These are phyloP conservation scores for Actinia equina DNA, from an alignment of 64 coral and sea anemone genomes.

Conservation along the genomic window DNA sequence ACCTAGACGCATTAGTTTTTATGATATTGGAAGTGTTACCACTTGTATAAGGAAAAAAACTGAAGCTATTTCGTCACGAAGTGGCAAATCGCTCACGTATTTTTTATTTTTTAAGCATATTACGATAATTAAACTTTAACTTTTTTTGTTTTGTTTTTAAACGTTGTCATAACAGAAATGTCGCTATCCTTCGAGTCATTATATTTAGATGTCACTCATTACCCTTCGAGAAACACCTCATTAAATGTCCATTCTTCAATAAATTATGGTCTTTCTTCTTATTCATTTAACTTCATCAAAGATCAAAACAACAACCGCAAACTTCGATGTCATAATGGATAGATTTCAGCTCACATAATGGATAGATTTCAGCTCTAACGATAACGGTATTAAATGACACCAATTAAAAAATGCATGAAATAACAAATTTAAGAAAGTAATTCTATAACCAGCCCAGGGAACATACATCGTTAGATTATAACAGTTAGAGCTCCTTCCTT, in stretches of 20 bases:
- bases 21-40: too few relatives aligned
- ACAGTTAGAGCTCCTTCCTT: neutral
- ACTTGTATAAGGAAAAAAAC: too few relatives aligned
- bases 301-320: neutral
- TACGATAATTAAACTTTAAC: too few relatives aligned
- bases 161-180: too few relatives aligned
- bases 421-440: neutral
- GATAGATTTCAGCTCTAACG: neutral
- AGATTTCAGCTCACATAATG: neutral
- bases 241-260: neutral
- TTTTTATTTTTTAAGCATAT: too few relatives aligned
- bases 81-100: too few relatives aligned
- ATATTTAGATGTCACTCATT: neutral
- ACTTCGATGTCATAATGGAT: neutral
- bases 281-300: neutral
- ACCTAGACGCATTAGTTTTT: too few relatives aligned
- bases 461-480: neutral
- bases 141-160: too few relatives aligned
- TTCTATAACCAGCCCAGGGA: neutral
- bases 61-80: too few relatives aligned
- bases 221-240: neutral
- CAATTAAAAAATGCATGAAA: neutral
- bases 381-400: conserved; percentile 1
- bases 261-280: neutral
- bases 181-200: neutral